Base-by-base conservation (phyloP, 2,888 invertebrate species). In the Mimas tiliae region DNA sequence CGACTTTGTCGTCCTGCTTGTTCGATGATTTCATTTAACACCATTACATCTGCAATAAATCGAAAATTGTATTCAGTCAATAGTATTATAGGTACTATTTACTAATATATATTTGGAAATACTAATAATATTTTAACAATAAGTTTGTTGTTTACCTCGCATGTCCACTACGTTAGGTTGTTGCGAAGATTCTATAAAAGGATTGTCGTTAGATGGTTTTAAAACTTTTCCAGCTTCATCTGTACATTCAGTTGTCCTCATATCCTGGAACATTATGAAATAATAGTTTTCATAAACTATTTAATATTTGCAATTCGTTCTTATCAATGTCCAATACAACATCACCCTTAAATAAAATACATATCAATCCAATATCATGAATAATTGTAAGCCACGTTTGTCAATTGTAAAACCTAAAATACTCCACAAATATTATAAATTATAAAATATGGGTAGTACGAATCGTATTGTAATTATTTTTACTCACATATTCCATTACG, bases 21-120 rank as follows among this genome's bases (percentile, higher is more conserved):
- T 88, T 99, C 98, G 80, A 99, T 98, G 82, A 99, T 98, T 89
- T 99, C 98, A 88, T 98, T 98, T 82, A 99, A 94, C 79, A 98
- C 98, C 98, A 98, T 98, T 71, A 99, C 98, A 95, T 99, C 99
- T 99, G 94, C 65, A 94, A 90, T 62, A 11, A 45, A 12, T 19
- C 16, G 27, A 27, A 1, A 16, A 45, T 21, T 12, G 12, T 27
- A 27, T 27, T 27, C 27, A 27, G 27, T 27, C 6, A 21, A n/a
- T n/a, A n/a, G n/a, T n/a, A n/a, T n/a, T 7, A 62, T 45, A n/a
- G n/a, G n/a, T 45, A 19, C 11, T 42, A n/a, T 45, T 0, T 45
- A 21, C 7, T 62, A 21, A 12, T 27, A 12, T 14, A 34, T 38
- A 16, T 16, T 38, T 58, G 7, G 6, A 34, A 11, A 34, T 16